Percentiles rank a stretch among this genome's conserved stretches.
Evolutionary conservation across 2,797 vertebrate species (phyloP).

Genomic region (Nannoperca obscura): DNA sequence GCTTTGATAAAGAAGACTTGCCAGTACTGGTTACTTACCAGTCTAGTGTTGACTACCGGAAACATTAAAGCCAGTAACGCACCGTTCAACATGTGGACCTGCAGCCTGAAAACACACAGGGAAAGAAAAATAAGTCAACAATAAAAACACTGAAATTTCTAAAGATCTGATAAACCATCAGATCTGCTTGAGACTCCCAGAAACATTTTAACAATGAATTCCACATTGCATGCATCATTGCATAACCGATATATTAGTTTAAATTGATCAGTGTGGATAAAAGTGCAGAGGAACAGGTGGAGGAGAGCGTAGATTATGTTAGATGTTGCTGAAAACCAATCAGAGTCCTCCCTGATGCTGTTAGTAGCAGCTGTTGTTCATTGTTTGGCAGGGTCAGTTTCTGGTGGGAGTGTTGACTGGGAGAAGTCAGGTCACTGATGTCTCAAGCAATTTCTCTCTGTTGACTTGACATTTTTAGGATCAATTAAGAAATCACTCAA

Average conservation of each 20-base stretch:
- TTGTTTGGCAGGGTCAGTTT: constrained; percentile 7
- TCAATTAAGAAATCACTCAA: constrained; percentile 2
- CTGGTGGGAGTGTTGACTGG: not conserved
- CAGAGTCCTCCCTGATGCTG: constrained; percentile 37
- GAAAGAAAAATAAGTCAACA: constrained; percentile 11
- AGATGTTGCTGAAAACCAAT: constrained; percentile 27
- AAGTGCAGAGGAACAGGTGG: constrained; percentile 31
- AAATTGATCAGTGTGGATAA: constrained; percentile 14
- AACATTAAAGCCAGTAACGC: constrained; percentile 95
- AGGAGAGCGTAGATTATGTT: constrained; percentile 9
- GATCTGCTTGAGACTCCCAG: not conserved
- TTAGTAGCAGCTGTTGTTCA: constrained; percentile 42
- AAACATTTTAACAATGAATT: not conserved
- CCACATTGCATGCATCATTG: not conserved
- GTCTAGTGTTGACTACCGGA: constrained; percentile 96
- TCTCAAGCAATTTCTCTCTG: constrained; percentile 4
- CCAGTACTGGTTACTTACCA: constrained; percentile 87
- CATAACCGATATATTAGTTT: not conserved
- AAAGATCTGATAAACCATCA: not conserved
- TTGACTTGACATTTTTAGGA: not conserved
- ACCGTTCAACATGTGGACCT: constrained; percentile 98
- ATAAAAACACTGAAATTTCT: not conserved
- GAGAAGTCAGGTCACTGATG: constrained; percentile 22
- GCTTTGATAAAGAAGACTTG: not conserved
- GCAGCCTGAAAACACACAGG: constrained; percentile 86